Base-by-base conservation (phyloP, 2,113 vertebrate species). In the Willisornis vidua region DNA sequence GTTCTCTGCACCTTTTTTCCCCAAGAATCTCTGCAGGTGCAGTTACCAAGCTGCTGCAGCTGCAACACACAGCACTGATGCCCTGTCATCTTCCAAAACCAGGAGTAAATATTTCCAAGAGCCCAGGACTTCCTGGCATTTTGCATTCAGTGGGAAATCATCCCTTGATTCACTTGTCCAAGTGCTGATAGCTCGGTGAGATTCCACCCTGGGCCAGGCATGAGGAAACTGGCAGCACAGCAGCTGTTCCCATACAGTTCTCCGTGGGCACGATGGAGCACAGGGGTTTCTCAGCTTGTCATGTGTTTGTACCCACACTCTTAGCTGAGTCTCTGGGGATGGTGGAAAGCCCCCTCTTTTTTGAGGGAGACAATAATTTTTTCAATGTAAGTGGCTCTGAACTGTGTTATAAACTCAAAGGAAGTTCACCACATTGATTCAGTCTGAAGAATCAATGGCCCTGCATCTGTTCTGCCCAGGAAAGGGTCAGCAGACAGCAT, bases 231-330 rank as follows among this genome's bases (percentile, higher is more conserved):
- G 46, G 65, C 57, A 51, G 43, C 65, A 17, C 12, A 12, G 29
- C 48, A 15, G n/a, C 41, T 43, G 4, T 54, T 76, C 46, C 48
- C 12, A 1, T 5, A 4, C 16, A 24, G 17, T 24, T 61, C 26
- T 78, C 3, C 9, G 0, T 10, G 63, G 59, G 84, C 72, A 43
- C 1, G 3, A 15, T 0, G 1, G 75, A 84, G 55, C 37, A 23
- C 31, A 12, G 81, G 55, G n/a, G 52, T 70, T 57, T 84, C 86
- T 90, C 46, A 41, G 46, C 49, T 76, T 57, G 48, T 68, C 3
- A 0, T 3, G 7, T 73, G 9, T 17, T 29, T 71, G 58, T 48
- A 25, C 49, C 54, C 68, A 45, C 55, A 31, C 41, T 14, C 1
- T 26, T 39, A 39, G 18, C 49, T 0, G 4, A 61, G 43, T 51